Evolutionary conservation across 2,113 vertebrate species (phyloP).

Genomic region (Phasianus colchicus): DNA sequence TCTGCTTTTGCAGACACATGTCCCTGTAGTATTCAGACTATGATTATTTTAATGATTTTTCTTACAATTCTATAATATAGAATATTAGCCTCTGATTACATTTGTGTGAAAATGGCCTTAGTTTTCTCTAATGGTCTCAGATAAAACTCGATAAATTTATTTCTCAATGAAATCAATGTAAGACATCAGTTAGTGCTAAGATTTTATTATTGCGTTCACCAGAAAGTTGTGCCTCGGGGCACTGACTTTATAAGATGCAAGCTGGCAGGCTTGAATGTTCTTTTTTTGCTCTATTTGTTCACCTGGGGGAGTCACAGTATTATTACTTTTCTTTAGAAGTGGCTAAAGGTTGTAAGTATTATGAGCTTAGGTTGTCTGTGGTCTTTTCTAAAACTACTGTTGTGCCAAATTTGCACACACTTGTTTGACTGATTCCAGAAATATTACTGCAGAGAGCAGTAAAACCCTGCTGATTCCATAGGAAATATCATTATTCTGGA

Average conservation of each 20-base stretch:
- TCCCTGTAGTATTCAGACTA: neutral
- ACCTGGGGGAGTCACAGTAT: slow-evolving; percentile 28
- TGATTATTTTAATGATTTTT: neutral
- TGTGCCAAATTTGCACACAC: neutral
- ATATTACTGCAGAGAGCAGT: slow-evolving; percentile 30
- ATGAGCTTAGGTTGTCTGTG: slow-evolving; percentile 1
- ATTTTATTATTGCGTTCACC: neutral
- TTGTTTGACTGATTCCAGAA: slow-evolving; percentile 11
- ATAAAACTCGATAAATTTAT: neutral
- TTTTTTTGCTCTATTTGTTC: neutral
- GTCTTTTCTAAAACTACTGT: slow-evolving; percentile 6
- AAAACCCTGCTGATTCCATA: slow-evolving; percentile 10
- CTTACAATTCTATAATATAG: neutral
- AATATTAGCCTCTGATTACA: neutral
- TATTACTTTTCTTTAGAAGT: slow-evolving; percentile 51
- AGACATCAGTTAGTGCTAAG: neutral
- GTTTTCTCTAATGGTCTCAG: neutral
- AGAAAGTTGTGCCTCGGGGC: neutral
- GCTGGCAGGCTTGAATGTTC: neutral
- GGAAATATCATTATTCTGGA: neutral
- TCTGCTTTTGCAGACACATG: neutral
- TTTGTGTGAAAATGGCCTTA: neutral
- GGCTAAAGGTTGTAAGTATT: slow-evolving; percentile 29
- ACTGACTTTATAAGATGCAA: neutral
- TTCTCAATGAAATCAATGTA: neutral